Evolutionary conservation across 2,888 invertebrate genomes (phyloP), one percentile per base, ranked within the genome.

Genomic region (Tridacna crocea): DNA sequence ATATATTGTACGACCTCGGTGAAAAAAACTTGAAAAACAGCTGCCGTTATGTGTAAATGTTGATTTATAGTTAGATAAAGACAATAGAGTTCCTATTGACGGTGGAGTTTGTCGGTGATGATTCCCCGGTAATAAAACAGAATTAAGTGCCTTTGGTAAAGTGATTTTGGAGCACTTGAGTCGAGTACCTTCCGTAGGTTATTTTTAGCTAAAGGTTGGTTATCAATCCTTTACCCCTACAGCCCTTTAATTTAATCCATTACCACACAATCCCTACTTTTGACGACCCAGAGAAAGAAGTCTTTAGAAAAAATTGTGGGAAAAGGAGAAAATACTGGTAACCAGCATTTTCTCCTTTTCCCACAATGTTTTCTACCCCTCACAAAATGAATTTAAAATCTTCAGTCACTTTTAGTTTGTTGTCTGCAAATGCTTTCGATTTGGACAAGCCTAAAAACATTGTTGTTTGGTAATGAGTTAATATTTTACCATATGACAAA

Each of bases 1-100:
- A 70, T 70, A 70, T 70, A 70, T 70, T 70, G 70, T 70, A 70
- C 22, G 51, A 51, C 12, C 47, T 51, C 22, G 36, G 51, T 70
- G 70, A 51, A 70, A 61, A 61, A 70, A 70, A 70, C 48, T 70
- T 70, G 51, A 70, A 70, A 63, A 48, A 74, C 74, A 74, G 74
- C 74, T 74, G 74, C 48, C 24, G 15, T 61, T 73, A 73, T 74
- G 46, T 47, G 74, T 47, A 74, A 61, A 58, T 63, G 13, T 46
- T 66, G 74, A 75, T 79, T 79, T 72, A 79, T 79, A 47, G 58
- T 46, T 55, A 36, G 79, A 79, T 79, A 79, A 60, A 70, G 70
- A 79, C 79, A 79, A 79, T 72, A 51, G 79, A 61, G 74, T 68
- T 58, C 65, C 65, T 78, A 65, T 73, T 55, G 73, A 65, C 65